Conservation (phyloP, 2,888 invertebrate genomes). For the Macrosiphum euphorbiae region DNA sequence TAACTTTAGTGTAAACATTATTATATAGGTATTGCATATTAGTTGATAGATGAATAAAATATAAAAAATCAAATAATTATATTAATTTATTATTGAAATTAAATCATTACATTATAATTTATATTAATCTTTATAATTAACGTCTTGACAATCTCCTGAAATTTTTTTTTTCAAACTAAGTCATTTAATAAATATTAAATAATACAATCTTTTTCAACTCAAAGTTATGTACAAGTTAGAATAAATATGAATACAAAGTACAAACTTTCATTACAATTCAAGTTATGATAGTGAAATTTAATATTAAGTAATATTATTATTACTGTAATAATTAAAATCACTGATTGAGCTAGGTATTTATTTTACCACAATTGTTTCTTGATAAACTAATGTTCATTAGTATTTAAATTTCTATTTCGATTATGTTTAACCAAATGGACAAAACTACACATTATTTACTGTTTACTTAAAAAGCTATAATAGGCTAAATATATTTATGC, state of each 20-base stretch:
- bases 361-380: not conserved
- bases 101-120: not conserved
- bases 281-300: not conserved
- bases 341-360: not conserved
- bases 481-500: not conserved
- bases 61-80: not conserved
- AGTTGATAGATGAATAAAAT: not conserved
- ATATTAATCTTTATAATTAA: not conserved
- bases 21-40: not conserved
- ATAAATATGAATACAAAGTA: too few species aligned
- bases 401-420: not conserved
- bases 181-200: not conserved
- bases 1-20: not conserved
- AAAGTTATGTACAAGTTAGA: not conserved
- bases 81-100: not conserved
- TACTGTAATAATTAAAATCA: not conserved
- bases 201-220: not conserved
- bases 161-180: not conserved
- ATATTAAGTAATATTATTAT: too few species aligned
- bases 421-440: not conserved
- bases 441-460: not conserved
- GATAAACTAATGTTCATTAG: not conserved
- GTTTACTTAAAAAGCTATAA: not conserved
- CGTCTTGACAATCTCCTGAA: not conserved
- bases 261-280: too few species aligned